Conservation (phyloP, 2,113 vertebrate species). For the Misgurnus mizolepis region DNA sequence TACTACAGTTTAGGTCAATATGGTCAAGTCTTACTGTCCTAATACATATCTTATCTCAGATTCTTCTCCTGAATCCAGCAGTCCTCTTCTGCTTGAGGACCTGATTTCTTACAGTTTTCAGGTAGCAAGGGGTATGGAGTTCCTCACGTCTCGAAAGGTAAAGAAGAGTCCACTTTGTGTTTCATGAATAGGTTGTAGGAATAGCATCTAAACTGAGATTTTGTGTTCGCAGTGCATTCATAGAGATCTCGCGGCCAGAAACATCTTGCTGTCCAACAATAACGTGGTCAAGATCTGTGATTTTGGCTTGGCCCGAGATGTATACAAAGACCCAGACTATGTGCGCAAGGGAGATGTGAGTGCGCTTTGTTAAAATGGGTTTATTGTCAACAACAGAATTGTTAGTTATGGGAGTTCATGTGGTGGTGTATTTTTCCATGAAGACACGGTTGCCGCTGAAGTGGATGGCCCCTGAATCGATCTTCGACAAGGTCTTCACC, state of each 20-base stretch:
- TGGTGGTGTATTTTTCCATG: slow-evolving; percentile 49
- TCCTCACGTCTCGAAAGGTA: slow-evolving; percentile 93
- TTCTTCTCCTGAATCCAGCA: background rate
- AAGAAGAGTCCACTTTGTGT: slow-evolving; percentile 13
- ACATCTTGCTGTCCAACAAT: slow-evolving; percentile 92
- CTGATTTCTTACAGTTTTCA: slow-evolving; percentile 96
- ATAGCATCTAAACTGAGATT: slow-evolving; percentile 10
- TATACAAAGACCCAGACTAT: slow-evolving; percentile 95
- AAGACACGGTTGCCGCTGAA: slow-evolving; percentile 94
- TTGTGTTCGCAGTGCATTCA: slow-evolving; percentile 84
- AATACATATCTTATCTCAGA: background rate
- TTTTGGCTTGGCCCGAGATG: slow-evolving; percentile 91
- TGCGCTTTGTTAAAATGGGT: slow-evolving; percentile 44
- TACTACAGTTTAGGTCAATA: background rate
- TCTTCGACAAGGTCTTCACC: slow-evolving; percentile 97
- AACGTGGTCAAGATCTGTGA: slow-evolving; percentile 97
- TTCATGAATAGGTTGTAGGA: slow-evolving; percentile 4
- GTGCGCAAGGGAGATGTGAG: slow-evolving; percentile 96
- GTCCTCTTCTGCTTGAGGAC: slow-evolving; percentile 85
- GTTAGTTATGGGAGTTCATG: background rate
- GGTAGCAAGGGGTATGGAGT: slow-evolving; percentile 96
- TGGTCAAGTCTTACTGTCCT: background rate
- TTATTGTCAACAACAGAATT: background rate
- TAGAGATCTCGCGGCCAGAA: slow-evolving; percentile 91
- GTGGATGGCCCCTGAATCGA: slow-evolving; percentile 98